A percentile compares a stretch with the other conserved stretches of the same genome.
Conservation (phyloP, 2,888 invertebrate species). For the Oscheius sp. region DNA sequence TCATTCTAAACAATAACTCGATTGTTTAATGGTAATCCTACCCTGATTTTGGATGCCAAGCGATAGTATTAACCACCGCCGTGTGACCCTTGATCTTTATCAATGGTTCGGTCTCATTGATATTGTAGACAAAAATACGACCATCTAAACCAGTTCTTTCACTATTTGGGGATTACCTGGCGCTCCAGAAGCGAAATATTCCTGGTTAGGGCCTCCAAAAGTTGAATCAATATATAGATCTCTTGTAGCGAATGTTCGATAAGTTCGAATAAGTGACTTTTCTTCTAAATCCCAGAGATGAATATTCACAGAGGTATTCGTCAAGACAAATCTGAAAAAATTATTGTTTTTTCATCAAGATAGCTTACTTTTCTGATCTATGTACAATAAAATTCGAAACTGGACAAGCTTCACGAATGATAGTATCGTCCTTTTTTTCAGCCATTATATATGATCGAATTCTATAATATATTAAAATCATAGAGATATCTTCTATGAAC, state of each 20-base stretch:
- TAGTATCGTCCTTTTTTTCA: conserved; percentile 24
- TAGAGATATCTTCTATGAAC: not conserved
- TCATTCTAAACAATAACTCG: not conserved
- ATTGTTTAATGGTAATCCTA: not conserved
- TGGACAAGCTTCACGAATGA: conserved; percentile 32
- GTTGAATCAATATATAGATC: conserved; percentile 32
- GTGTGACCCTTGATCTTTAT: conserved; percentile 32
- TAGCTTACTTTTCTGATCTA: conserved; percentile 34
- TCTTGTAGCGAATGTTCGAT: conserved; percentile 34
- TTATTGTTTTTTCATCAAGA: too few relatives aligned
- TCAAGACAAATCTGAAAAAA: conserved; percentile 32
- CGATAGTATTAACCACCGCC: conserved; percentile 35
- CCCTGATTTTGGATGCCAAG: conserved; percentile 43
- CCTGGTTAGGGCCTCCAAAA: conserved; percentile 41
- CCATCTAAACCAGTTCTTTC: conserved; percentile 21
- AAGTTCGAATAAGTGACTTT: conserved; percentile 34
- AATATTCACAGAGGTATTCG: conserved; percentile 31
- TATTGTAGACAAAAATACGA: conserved; percentile 37
- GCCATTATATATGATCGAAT: conserved; percentile 29
- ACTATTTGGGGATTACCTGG: conserved; percentile 21
- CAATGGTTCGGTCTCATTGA: conserved; percentile 36
- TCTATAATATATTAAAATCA: conserved; percentile 7
- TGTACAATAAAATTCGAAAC: conserved; percentile 34
- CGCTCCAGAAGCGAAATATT: conserved; percentile 39
- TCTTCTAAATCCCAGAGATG: conserved; percentile 41